phyloP scores from a whole-genome alignment of 2,888 invertebrate genomes.

The Tinea trinotella region DNA sequence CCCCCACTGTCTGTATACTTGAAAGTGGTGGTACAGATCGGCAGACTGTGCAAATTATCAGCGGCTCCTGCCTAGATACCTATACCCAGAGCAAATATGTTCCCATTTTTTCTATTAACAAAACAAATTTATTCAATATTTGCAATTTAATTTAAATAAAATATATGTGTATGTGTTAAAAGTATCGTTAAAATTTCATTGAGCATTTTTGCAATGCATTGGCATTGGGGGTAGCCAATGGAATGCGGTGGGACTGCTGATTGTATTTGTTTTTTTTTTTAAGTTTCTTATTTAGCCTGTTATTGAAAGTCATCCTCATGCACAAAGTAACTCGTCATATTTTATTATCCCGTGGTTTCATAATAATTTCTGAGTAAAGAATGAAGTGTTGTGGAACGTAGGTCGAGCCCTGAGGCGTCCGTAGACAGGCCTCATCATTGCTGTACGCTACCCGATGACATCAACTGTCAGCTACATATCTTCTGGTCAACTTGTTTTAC shows the following conservation, averaged over 20 bases:
- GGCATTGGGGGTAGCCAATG: not conserved
- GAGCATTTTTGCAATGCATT: not conserved
- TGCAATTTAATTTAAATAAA: too few species aligned
- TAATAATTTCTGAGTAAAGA: constrained; percentile 1
- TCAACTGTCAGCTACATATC: constrained; percentile 16
- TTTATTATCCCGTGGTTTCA: not conserved
- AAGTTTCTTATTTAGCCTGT: not conserved
- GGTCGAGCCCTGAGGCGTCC: constrained; percentile 9
- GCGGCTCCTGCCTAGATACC: too few species aligned
- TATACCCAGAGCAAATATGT: too few species aligned
- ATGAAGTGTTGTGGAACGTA: not conserved
- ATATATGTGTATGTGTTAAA: not conserved
- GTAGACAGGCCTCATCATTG: constrained; percentile 7
- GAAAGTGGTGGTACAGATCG: too few species aligned
- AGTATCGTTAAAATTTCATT: not conserved
- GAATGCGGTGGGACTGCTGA: constrained; percentile 7
- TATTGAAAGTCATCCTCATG: not conserved
- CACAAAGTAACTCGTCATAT: not conserved
- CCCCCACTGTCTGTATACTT: too few species aligned
- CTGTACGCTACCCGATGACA: constrained; percentile 5
- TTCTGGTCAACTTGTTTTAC: constrained; percentile 5
- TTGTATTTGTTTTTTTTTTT: not conserved
- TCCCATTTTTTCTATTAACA: too few species aligned
- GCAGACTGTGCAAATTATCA: too few species aligned
- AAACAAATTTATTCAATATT: too few species aligned